Conservation (phyloP, 2,888 invertebrate species). For the Eristalis intricaria region DNA sequence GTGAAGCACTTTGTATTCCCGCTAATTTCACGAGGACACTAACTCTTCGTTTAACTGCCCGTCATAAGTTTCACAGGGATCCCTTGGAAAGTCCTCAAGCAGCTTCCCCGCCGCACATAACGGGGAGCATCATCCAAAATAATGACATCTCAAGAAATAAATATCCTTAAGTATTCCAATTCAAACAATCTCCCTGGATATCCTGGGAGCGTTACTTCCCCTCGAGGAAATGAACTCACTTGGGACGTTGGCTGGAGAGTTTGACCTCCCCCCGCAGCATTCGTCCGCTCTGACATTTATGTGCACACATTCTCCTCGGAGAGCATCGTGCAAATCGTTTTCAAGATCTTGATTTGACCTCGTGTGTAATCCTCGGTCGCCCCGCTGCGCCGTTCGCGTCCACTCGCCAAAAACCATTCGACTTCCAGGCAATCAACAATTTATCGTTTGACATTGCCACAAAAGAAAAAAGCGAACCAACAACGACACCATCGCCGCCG, state of each 20-base stretch:
- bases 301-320: conserved; percentile 30
- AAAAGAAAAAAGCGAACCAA: conserved; percentile 25
- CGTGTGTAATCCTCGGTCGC: conserved; percentile 59
- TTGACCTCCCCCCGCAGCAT: neutral
- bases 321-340: conserved; percentile 60
- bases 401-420: neutral
- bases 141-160: conserved; percentile 56
- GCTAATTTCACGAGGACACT: neutral
- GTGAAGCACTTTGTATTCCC: neutral
- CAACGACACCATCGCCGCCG: neutral
- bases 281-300: conserved; percentile 48
- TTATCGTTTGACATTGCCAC: conserved; percentile 68
- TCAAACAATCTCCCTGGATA: conserved; percentile 45
- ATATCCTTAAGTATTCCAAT: conserved; percentile 43
- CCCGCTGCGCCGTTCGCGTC: neutral
- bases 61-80: neutral
- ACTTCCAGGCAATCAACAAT: conserved; percentile 66
- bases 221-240: conserved; percentile 69
- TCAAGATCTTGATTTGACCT: conserved; percentile 71
- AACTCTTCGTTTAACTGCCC: neutral
- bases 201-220: conserved; percentile 49
- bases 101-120: neutral
- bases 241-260: conserved; percentile 11
- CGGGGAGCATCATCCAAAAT: conserved; percentile 41
- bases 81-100: conserved; percentile 1